A percentile compares a stretch with the other conserved stretches of the same genome.
Conservation (phyloP, 2,797 vertebrate species). For the Cirrhinus mrigala region DNA sequence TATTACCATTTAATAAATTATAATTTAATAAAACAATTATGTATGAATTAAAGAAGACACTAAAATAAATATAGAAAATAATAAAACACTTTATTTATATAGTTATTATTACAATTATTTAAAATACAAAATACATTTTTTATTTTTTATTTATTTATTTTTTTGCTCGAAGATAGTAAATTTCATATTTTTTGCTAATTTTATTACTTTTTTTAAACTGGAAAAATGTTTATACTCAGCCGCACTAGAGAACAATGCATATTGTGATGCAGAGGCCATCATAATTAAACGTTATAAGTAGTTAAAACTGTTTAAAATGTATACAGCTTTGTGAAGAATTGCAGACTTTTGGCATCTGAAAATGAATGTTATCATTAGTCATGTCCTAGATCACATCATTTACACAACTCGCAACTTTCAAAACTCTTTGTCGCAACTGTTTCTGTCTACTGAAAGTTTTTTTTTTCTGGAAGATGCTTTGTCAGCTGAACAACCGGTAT, state of each 20-base stretch:
- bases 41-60: not conserved
- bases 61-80: not conserved
- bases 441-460: not conserved
- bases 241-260: not conserved
- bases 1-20: not conserved
- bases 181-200: not conserved
- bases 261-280: not conserved
- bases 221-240: not conserved
- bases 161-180: not conserved
- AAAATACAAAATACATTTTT: too few relatives aligned
- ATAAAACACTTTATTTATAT: not conserved
- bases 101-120: too few relatives aligned
- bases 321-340: not conserved
- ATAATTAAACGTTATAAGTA: not conserved
- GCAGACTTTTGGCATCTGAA: not conserved
- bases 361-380: not conserved
- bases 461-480: not conserved
- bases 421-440: not conserved
- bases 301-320: not conserved
- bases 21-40: too few relatives aligned
- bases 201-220: not conserved
- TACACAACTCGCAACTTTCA: not conserved
- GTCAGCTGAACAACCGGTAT: not conserved
- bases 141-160: too few relatives aligned
- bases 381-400: not conserved